Evolutionary conservation across 37 sponge, comb jelly and placozoan species (phyloP).

Genomic region (Ephydatia muelleri): DNA sequence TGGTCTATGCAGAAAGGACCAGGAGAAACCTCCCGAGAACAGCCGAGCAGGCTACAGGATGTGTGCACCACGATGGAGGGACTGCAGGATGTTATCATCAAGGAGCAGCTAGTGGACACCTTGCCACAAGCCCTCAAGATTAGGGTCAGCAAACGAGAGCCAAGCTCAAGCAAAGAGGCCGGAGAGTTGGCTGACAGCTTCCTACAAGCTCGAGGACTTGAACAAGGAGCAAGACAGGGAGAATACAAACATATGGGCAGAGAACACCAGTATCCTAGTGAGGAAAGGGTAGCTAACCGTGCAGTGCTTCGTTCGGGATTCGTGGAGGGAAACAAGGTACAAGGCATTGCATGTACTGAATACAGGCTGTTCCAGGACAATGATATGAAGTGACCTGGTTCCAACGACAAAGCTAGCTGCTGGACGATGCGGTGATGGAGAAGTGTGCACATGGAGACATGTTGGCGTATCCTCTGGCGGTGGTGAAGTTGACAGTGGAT

Average conservation of each 20-base stretch:
- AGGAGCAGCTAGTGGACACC: conserved; percentile 36
- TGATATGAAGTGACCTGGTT: too few relatives aligned
- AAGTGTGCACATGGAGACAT: too few relatives aligned
- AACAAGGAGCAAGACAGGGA: background rate
- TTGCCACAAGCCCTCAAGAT: conserved; percentile 34
- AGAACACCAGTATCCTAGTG: too few relatives aligned
- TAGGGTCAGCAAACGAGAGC: conserved; percentile 33
- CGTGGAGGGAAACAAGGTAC: background rate
- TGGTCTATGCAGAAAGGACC: background rate
- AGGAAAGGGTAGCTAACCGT: too few relatives aligned
- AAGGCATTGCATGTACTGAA: background rate
- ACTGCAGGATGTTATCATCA: conserved; percentile 7
- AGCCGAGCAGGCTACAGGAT: conserved; percentile 14
- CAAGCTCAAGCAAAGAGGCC: conserved; percentile 26
- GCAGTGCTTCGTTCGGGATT: too few relatives aligned
- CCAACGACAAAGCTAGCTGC: too few relatives aligned
- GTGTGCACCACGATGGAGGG: conserved; percentile 3
- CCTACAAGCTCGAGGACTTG: conserved; percentile 23
- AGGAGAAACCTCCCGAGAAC: conserved; percentile 26
- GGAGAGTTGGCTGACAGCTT: conserved; percentile 40
- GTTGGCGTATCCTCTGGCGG: too few relatives aligned
- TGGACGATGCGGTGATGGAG: too few relatives aligned
- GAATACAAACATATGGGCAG: too few relatives aligned
- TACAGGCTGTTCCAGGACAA: conserved; percentile 7
- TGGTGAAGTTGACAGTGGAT: too few relatives aligned